A percentile compares a stretch with the other conserved stretches of the same genome.
These are phyloP conservation scores for Chaetogeoica ovagalla DNA, from an alignment of 2,888 invertebrate species.

Conservation along the genomic window DNA sequence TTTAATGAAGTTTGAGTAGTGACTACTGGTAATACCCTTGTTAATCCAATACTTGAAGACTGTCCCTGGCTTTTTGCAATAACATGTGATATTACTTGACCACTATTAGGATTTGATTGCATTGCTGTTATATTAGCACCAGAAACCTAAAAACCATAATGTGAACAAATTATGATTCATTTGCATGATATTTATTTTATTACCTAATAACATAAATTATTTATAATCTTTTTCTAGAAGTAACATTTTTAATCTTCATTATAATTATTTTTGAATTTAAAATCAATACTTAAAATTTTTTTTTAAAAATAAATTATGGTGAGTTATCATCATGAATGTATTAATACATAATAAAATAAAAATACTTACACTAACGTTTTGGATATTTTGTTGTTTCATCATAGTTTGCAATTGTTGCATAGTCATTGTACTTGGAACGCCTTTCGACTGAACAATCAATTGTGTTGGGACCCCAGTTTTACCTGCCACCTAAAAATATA, in stretches of 20 bases:
- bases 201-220: no score
- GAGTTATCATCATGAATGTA: no score
- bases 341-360: neutral
- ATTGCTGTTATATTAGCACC: slow-evolving; percentile 48
- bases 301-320: no score
- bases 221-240: no score
- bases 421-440: slow-evolving; percentile 68
- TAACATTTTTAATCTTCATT: no score
- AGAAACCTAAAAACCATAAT: slow-evolving; percentile 21
- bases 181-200: no score
- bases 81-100: slow-evolving; percentile 64
- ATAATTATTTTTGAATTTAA: no score
- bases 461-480: slow-evolving; percentile 62
- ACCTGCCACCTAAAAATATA: slow-evolving; percentile 56
- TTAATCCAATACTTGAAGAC: slow-evolving; percentile 60
- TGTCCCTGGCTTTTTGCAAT: slow-evolving; percentile 62
- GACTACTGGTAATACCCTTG: slow-evolving; percentile 70
- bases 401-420: slow-evolving; percentile 73
- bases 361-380: slow-evolving; percentile 61
- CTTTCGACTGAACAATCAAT: slow-evolving; percentile 71
- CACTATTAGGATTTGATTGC: slow-evolving; percentile 56
- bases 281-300: no score
- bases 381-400: slow-evolving; percentile 68
- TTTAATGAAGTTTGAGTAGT: slow-evolving; percentile 63
- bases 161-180: neutral